These are phyloP conservation scores for Pseudonaja textilis DNA, from an alignment of 2,113 vertebrate species.

Conservation along the genomic window DNA sequence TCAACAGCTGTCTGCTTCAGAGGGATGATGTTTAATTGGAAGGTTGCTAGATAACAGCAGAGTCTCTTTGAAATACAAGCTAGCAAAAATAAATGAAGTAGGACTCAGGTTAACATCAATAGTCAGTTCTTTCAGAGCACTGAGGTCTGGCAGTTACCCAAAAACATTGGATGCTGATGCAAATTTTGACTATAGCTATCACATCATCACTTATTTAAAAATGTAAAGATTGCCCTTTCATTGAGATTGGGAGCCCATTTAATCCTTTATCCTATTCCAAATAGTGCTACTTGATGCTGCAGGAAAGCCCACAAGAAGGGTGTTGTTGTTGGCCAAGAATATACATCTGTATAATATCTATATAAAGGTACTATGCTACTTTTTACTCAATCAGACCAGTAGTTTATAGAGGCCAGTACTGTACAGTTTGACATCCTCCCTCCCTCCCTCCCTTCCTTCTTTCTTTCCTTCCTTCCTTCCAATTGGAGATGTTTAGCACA, in stretches of 20 bases:
- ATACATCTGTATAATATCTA: neutral
- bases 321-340: neutral
- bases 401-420: neutral
- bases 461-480: no score
- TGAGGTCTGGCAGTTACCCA: neutral
- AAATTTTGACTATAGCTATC: neutral
- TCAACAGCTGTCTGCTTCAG: neutral
- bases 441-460: neutral
- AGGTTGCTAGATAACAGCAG: neutral
- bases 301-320: neutral
- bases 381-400: neutral
- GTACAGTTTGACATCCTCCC: neutral
- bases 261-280: neutral
- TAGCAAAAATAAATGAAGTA: neutral
- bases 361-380: neutral
- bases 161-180: neutral
- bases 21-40: neutral
- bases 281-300: neutral
- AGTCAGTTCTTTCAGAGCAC: neutral
- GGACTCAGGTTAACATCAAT: neutral
- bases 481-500: neutral
- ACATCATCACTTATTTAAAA: neutral
- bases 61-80: no score
- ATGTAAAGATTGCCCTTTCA: neutral
- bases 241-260: neutral